Base-by-base conservation (phyloP, 2,797 vertebrate genomes). In the Hoplostethus mediterraneus region DNA sequence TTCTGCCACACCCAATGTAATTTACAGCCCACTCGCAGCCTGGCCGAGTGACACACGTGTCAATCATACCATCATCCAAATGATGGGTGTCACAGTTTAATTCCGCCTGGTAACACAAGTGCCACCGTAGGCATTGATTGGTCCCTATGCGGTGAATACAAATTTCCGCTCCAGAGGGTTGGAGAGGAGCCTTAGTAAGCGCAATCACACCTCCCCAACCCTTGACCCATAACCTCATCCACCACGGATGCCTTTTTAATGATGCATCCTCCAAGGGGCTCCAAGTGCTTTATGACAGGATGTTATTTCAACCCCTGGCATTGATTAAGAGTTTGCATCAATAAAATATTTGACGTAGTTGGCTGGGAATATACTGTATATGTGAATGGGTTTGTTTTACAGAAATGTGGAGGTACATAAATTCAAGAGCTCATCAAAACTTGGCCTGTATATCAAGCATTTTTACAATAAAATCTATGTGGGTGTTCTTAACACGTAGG, bases 101-200 rank as follows among this genome's bases (percentile, higher is more conserved):
- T 84, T 89, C 81, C 87, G 85, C 88, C 84, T 81, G 67, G 91
- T 83, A 90, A 92, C 85, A 90, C 69, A 59, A 69, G 67, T 7
- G 33, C 81, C 72, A 59, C 73, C 53, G 57, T 42, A 67, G 48
- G 42, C 80, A 87, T 83, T 79, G 87, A 91, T 90, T 80, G 76
- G 58, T 80, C 52, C 52, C 70, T 57, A 49, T 73, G 81, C 72
- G 28, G 30, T 75, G 87, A 92, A 92, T 89, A 86, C 85, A 82
- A 88, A 92, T 83, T 38, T 59, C 62, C 62, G 71, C 75, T 65
- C 73, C 42, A 25, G 55, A 53, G 72, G 21, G 33, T 17, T 59
- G 44, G 51, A 28, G 21, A 73, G 60, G 67, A 62, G 62, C 73
- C 65, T 86, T 48, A 51, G 63, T 72, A 71, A 84, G 79, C 77